Evolutionary conservation across 2,888 invertebrate genomes (phyloP).

Genomic region (Cephus sareptanus): DNA sequence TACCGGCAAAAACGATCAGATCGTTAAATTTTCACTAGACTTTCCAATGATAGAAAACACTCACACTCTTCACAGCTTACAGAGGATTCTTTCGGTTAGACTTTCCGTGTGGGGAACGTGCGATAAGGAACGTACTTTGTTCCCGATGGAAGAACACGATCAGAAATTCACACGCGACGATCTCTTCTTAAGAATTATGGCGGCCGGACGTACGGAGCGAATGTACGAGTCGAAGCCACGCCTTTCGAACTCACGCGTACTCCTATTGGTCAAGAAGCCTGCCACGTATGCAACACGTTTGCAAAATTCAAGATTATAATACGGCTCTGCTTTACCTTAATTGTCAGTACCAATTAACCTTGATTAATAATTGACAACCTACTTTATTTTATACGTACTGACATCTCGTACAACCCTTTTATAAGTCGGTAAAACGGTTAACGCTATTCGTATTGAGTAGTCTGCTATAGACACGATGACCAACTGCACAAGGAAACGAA

Average conservation of each 20-base stretch:
- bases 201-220: constrained; percentile 46
- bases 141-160: constrained; percentile 21
- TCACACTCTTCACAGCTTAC: constrained; percentile 13
- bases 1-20: constrained; percentile 35
- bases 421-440: not conserved
- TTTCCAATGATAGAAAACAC: constrained; percentile 7
- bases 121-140: constrained; percentile 2
- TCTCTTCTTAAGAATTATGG: constrained; percentile 53
- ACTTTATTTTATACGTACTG: constrained; percentile 17
- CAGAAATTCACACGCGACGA: constrained; percentile 41
- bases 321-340: constrained; percentile 7
- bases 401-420: not conserved
- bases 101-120: not conserved
- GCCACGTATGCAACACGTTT: constrained; percentile 58
- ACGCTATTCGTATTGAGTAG: not conserved
- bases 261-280: constrained; percentile 49
- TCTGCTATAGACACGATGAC: not conserved
- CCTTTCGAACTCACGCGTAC: constrained; percentile 49
- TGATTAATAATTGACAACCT: constrained; percentile 25
- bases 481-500: not conserved
- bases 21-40: constrained; percentile 2
- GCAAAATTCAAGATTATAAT: not conserved
- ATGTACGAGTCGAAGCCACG: constrained; percentile 53
- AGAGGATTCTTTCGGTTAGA: constrained; percentile 7
- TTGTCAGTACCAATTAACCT: constrained; percentile 25